Evolutionary conservation across 2,113 vertebrate species (phyloP).

Genomic region (Cervus canadensis): DNA sequence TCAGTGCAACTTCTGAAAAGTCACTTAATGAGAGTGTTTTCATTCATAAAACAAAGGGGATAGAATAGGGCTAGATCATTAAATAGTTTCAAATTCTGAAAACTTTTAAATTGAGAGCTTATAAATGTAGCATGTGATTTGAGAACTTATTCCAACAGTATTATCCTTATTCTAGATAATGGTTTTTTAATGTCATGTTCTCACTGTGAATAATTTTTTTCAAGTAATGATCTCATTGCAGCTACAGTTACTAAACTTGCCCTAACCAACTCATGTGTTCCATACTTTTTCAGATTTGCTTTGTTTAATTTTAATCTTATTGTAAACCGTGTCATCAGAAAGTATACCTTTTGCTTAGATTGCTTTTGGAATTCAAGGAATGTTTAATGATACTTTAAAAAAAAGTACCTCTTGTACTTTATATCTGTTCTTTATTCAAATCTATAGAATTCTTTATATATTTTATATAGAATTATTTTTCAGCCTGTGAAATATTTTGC

Average conservation of each 20-base stretch:
- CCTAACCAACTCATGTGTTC: not conserved
- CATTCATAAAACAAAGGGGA: constrained; percentile 5
- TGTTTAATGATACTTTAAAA: not conserved
- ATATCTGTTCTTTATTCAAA: not conserved
- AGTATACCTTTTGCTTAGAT: not conserved
- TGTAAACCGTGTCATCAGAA: constrained; percentile 5
- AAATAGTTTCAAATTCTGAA: not conserved
- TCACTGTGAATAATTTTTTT: not conserved
- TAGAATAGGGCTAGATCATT: not conserved
- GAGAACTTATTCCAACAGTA: not conserved
- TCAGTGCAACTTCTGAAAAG: not conserved
- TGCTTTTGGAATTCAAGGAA: constrained; percentile 33
- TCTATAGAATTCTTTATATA: not conserved
- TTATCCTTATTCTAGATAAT: not conserved
- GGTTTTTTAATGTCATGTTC: not conserved
- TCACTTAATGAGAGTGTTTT: not conserved
- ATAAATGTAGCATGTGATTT: not conserved
- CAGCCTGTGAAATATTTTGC: not conserved
- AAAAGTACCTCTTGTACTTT: not conserved
- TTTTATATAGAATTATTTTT: not conserved
- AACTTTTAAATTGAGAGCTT: not conserved
- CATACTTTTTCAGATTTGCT: not conserved
- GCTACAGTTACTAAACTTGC: not conserved
- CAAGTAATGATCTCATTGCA: not conserved
- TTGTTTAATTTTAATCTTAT: not conserved